Conservation (phyloP, 2,113 vertebrate species). For the Otocyon megalotis region DNA sequence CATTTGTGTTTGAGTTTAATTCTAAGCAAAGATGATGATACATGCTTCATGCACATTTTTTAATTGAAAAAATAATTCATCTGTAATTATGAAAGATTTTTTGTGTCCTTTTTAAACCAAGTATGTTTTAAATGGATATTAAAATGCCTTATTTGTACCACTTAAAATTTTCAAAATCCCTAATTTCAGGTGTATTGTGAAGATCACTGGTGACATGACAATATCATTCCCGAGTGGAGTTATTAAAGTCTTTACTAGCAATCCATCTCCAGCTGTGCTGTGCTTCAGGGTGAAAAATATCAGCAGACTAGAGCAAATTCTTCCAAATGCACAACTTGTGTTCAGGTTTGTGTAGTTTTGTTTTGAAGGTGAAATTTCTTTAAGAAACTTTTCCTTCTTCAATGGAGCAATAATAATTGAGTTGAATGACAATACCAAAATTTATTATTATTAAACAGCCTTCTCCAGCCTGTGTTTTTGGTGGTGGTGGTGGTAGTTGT, state of each 20-base stretch:
- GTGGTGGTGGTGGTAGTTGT: not conserved
- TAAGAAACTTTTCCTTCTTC: not conserved
- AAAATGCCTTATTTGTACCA: conserved; percentile 61
- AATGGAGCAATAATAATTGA: not conserved
- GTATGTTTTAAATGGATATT: conserved; percentile 48
- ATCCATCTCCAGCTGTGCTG: conserved; percentile 95
- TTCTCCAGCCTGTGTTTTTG: not conserved
- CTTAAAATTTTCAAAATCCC: conserved; percentile 60
- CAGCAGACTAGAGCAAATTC: conserved; percentile 95
- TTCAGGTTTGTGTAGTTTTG: conserved; percentile 90
- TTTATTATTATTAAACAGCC: not conserved
- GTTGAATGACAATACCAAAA: conserved; percentile 27
- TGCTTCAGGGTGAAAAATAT: conserved; percentile 96
- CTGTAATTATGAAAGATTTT: conserved; percentile 25
- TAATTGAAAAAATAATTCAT: conserved; percentile 40
- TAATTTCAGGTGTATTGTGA: conserved; percentile 96
- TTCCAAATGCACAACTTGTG: conserved; percentile 96
- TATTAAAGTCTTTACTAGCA: conserved; percentile 97
- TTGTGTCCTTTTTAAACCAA: conserved; percentile 2
- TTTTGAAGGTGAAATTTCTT: conserved; percentile 8
- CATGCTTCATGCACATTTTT: conserved; percentile 52
- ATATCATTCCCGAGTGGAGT: conserved; percentile 97
- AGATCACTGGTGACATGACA: conserved; percentile 99
- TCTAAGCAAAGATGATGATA: conserved; percentile 42
- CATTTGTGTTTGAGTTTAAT: conserved; percentile 54